Conservation (phyloP, 2,113 vertebrate genomes). For the Halcyon senegalensis region DNA sequence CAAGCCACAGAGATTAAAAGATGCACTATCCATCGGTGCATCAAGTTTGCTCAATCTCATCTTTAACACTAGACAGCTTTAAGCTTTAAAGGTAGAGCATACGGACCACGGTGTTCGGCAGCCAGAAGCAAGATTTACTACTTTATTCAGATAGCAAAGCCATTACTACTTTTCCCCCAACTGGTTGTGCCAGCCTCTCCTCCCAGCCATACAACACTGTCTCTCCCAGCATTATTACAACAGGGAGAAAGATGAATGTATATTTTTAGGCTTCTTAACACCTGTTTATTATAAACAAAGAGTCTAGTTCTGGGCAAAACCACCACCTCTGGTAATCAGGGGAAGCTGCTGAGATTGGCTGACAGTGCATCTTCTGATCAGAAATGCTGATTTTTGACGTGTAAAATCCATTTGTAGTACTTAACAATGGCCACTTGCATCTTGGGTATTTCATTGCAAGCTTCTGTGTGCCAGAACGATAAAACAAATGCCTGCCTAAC, state of each 20-base stretch:
- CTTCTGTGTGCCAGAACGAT: neutral
- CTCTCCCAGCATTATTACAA: neutral
- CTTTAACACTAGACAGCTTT: neutral
- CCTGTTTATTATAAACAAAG: neutral
- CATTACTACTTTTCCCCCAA: neutral
- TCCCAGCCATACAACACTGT: neutral
- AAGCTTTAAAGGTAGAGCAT: neutral
- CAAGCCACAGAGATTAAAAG: neutral
- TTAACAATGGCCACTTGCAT: neutral
- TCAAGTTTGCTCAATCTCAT: neutral
- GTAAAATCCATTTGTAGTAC: neutral
- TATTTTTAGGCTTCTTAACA: neutral
- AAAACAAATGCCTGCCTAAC: neutral
- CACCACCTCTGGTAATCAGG: neutral
- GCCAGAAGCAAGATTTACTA: neutral
- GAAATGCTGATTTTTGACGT: neutral
- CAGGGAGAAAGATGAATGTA: neutral
- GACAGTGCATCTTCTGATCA: neutral
- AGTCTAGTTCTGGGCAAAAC: neutral
- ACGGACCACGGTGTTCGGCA: neutral
- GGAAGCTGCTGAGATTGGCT: neutral
- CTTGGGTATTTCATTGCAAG: neutral
- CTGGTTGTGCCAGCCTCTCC: neutral
- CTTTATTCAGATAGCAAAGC: neutral
- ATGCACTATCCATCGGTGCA: rapidly evolving